phyloP scores from a whole-genome alignment of 1,140 invertebrate species.

The Drosophila funebris region DNA sequence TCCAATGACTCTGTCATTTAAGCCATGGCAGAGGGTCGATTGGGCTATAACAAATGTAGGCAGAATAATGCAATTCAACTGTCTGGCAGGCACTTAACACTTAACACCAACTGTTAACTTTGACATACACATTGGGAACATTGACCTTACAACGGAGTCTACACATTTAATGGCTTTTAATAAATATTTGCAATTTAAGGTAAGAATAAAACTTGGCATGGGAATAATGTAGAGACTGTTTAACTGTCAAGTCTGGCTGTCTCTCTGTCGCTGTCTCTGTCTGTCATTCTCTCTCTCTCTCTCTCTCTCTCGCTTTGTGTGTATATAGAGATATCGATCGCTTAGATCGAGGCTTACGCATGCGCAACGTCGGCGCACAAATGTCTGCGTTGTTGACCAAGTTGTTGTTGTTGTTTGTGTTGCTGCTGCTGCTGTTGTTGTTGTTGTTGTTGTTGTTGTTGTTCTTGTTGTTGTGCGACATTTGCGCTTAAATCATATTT shows the following conservation, averaged over 20 bases:
- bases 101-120: conserved; percentile 2
- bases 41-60: background rate
- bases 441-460: conserved; percentile 16
- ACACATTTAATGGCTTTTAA: background rate
- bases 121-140: background rate
- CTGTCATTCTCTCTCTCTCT: background rate
- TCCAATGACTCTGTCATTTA: background rate
- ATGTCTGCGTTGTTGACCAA: conserved; percentile 32
- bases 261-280: background rate
- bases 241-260: background rate
- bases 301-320: background rate
- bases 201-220: background rate
- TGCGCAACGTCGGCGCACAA: conserved; percentile 53
- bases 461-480: conserved; percentile 50
- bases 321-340: conserved; percentile 57
- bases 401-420: conserved; percentile 26
- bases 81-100: background rate
- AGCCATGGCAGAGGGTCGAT: background rate
- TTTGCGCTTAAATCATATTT: conserved; percentile 81
- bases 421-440: conserved; percentile 16
- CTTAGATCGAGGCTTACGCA: conserved; percentile 58
- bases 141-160: background rate
- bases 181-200: background rate
- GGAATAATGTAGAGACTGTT: background rate
- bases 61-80: background rate